Evolutionary conservation across 2,888 invertebrate species (phyloP).

Genomic region (Drosophila bunnanda): DNA sequence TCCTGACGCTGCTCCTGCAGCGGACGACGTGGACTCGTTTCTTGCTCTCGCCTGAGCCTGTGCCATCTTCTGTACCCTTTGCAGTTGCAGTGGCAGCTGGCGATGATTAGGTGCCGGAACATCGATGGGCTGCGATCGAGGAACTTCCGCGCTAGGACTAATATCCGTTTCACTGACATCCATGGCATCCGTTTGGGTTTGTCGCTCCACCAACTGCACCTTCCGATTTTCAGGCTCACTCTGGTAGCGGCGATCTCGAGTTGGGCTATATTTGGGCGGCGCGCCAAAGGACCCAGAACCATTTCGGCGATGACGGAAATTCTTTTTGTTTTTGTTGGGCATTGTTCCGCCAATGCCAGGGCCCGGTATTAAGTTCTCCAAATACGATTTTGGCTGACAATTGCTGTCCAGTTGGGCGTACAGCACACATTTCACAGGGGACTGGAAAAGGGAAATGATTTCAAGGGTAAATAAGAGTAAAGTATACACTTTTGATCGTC

Average conservation of each 20-base stretch:
- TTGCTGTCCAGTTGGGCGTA: constrained; percentile 87
- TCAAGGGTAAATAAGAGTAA: background rate
- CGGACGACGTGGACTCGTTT: constrained; percentile 29
- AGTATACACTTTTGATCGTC: too few relatives aligned
- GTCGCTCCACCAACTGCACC: constrained; percentile 86
- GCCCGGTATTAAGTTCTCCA: constrained; percentile 47
- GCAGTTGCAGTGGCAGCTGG: constrained; percentile 68
- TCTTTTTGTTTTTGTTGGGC: constrained; percentile 82
- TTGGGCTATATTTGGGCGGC: constrained; percentile 85
- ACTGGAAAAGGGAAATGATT: constrained; percentile 75
- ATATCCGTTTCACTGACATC: constrained; percentile 87
- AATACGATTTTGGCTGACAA: constrained; percentile 86
- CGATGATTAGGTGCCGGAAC: constrained; percentile 62
- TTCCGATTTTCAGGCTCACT: constrained; percentile 84
- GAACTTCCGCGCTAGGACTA: constrained; percentile 85
- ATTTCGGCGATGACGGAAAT: constrained; percentile 86
- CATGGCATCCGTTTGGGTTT: constrained; percentile 89
- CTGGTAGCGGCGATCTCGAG: constrained; percentile 86
- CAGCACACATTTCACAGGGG: constrained; percentile 86
- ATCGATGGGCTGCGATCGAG: constrained; percentile 62
- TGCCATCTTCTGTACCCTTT: constrained; percentile 68
- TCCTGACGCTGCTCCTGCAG: constrained; percentile 35
- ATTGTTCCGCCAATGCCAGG: constrained; percentile 39
- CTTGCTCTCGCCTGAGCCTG: constrained; percentile 63
- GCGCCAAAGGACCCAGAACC: constrained; percentile 87